Percentiles rank a stretch among this genome's conserved stretches.
Conservation (phyloP, 2,888 invertebrate genomes). For the Ichneumon xanthorius region DNA sequence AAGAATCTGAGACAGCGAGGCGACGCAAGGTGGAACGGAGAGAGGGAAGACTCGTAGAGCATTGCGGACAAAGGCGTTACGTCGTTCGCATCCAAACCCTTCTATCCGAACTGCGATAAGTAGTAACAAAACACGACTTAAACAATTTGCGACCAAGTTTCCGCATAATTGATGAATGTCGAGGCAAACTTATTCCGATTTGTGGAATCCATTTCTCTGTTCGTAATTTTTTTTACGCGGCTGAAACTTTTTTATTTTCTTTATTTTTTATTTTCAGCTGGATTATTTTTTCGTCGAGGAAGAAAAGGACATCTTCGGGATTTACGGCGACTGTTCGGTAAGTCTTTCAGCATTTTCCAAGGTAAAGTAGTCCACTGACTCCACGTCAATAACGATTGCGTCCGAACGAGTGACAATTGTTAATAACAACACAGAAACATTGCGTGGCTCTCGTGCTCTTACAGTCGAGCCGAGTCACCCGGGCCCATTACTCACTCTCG, state of each 20-base stretch:
- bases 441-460: neutral
- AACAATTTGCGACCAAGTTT: neutral
- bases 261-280: neutral
- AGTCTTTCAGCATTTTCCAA: neutral
- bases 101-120: neutral
- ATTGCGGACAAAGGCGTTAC: neutral
- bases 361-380: neutral
- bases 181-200: neutral
- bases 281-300: neutral
- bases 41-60: neutral
- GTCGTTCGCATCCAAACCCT: neutral
- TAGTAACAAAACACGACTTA: neutral
- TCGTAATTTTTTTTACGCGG: neutral
- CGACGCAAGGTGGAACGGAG: conserved; percentile 3
- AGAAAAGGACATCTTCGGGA: neutral
- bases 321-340: neutral
- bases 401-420: neutral
- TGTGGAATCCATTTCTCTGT: neutral
- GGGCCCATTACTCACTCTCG: conserved; percentile 11
- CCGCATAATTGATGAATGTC: neutral
- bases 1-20: neutral
- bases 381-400: neutral
- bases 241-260: neutral
- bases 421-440: neutral
- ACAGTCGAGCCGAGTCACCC: neutral